phyloP scores from a whole-genome alignment of 2,113 vertebrate species.

The Benitochromis conjunctus region DNA sequence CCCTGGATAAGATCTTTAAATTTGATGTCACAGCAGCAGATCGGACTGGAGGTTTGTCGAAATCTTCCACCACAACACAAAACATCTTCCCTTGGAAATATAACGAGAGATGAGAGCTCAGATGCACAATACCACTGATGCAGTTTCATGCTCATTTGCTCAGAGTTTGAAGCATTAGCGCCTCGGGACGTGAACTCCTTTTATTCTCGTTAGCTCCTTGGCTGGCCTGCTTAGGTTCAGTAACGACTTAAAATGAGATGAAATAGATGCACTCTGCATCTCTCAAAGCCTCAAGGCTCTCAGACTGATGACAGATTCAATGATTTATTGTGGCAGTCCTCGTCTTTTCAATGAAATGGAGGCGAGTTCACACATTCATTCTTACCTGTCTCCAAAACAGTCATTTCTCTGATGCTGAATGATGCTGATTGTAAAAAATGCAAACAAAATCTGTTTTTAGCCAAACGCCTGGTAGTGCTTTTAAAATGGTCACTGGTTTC shows the following conservation, averaged over 20 bases:
- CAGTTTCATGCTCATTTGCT: background rate
- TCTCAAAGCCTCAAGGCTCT: background rate
- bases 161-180: background rate
- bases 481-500: background rate
- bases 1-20: background rate
- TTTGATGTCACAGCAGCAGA: background rate
- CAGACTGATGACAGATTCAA: background rate
- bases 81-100: background rate
- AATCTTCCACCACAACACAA: background rate
- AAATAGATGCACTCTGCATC: background rate
- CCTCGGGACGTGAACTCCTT: background rate
- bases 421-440: background rate
- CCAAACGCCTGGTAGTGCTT: rapidly evolving
- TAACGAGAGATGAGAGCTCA: background rate
- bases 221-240: background rate
- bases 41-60: background rate
- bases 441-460: background rate
- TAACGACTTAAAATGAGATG: background rate
- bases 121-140: background rate
- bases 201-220: background rate
- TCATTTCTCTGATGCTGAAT: background rate
- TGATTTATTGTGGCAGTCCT: background rate
- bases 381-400: background rate
- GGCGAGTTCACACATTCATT: background rate
- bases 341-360: background rate